Evolutionary conservation across 23 tunicate species (phyloP), one percentile per base, ranked within the genome.

Genomic region (Phallusia fumigata): DNA sequence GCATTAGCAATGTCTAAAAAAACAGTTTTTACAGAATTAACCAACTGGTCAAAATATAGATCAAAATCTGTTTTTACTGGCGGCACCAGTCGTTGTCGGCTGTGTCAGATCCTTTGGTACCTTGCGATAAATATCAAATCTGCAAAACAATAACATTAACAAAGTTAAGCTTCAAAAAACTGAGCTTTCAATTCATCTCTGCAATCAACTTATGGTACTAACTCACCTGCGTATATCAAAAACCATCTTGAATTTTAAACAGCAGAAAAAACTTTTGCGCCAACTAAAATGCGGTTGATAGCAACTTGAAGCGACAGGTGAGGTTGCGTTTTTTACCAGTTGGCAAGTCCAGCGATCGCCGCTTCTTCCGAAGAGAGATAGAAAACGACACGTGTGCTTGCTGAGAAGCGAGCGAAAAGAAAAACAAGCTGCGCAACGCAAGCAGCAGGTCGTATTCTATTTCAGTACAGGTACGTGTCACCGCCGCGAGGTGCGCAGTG

Each of bases 91-190:
- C 5, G 87, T 88, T 24, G 99, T 97, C 8, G 99, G 99, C 65
- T 97, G 99, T 36, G 99, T 97, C 35, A 97, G 51, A 69, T 97
- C 99, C 86, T 97, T 97, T 15, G 99, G 99, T 32, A 97, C 99
- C 82, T 97, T 97, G 53, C 99, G 83, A 79, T 97, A 97, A 86
- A 97, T 86, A 76, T 97, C 99, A 79, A 97, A 92, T 65, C 99
- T 94, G 52, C 65, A 84, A 77, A 79, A 53, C 24, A 79, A 74
- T n/a, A n/a, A n/a, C n/a, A n/a, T n/a, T 18, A 21, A 30, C 36
- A 74, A 74, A 74, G 28, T 3, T 74, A n/a, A n/a, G n/a, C n/a
- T n/a, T 30, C n/a, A n/a, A 2, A 1, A 74, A 74, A 74, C 33
- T 31, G 19, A 21, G 26, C 28, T 58, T 58, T 58, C 28, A 13